Evolutionary conservation across 2,113 vertebrate species (phyloP).

Genomic region (Balaeniceps rex): DNA sequence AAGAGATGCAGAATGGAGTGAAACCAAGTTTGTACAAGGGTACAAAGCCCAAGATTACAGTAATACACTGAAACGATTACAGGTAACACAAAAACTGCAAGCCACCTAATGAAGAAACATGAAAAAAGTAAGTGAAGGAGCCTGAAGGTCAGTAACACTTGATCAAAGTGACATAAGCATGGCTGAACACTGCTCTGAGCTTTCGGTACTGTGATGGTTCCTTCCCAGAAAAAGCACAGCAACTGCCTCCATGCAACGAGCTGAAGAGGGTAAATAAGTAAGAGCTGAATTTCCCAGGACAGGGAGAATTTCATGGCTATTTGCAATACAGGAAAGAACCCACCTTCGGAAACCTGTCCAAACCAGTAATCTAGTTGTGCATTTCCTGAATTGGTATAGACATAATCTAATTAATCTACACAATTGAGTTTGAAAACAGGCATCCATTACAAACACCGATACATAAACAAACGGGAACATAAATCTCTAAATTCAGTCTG

Average conservation of each 20-base stretch:
- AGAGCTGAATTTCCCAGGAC: not conserved
- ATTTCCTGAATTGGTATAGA: slow-evolving; percentile 24
- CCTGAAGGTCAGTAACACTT: not conserved
- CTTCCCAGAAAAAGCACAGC: not conserved
- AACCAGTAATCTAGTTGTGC: not conserved
- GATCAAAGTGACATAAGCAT: not conserved
- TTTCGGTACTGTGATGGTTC: not conserved
- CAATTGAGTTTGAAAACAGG: slow-evolving; percentile 31
- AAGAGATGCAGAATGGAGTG: not conserved
- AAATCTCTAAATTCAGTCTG: not conserved
- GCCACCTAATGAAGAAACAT: not conserved
- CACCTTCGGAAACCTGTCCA: not conserved
- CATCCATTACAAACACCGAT: slow-evolving; percentile 21
- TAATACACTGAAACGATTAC: not conserved
- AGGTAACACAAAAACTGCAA: not conserved
- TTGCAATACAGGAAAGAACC: not conserved
- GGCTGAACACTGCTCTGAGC: not conserved
- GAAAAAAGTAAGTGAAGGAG: not conserved
- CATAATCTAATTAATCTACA: slow-evolving; percentile 34
- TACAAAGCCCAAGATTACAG: not conserved
- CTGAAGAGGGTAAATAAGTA: not conserved
- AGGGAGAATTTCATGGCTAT: not conserved
- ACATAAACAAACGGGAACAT: not conserved
- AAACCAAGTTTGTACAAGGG: not conserved
- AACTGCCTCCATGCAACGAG: fast-evolving